A percentile compares a stretch with the other conserved stretches of the same genome.
These are phyloP conservation scores for Eptesicus fuscus DNA, from an alignment of 2,113 vertebrate species.

Conservation along the genomic window DNA sequence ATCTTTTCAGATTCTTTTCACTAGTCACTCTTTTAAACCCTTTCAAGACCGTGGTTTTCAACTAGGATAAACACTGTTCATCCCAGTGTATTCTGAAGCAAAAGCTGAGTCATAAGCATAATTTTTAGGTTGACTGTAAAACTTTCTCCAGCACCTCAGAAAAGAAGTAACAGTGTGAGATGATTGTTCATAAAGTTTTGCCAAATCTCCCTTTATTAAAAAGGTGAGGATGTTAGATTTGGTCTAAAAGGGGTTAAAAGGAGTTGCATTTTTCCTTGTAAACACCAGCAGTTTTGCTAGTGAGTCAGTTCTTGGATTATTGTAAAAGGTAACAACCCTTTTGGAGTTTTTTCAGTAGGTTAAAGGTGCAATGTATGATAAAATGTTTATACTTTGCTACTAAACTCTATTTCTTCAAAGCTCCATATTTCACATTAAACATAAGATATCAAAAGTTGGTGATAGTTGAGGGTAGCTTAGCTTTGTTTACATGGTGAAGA, in stretches of 20 bases:
- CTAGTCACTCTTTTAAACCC: constrained; percentile 90
- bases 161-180: constrained; percentile 79
- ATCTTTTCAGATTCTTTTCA: constrained; percentile 93
- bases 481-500: constrained; percentile 31
- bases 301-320: constrained; percentile 79
- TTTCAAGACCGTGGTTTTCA: constrained; percentile 88
- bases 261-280: constrained; percentile 84
- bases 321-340: constrained; percentile 82
- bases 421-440: constrained; percentile 50
- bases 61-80: constrained; percentile 80
- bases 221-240: constrained; percentile 85
- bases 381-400: constrained; percentile 58
- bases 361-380: constrained; percentile 91
- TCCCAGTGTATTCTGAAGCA: constrained; percentile 81
- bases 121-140: constrained; percentile 78
- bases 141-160: constrained; percentile 74
- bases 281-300: constrained; percentile 82
- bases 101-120: constrained; percentile 76
- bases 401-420: constrained; percentile 49
- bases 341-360: constrained; percentile 84
- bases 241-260: constrained; percentile 91
- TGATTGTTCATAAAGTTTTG: constrained; percentile 78
- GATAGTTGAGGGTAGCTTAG: constrained; percentile 43
- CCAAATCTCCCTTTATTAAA: constrained; percentile 83
- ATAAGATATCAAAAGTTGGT: constrained; percentile 26